Evolutionary conservation across 2,888 invertebrate genomes (phyloP).

Genomic region (Saturnia japonica): DNA sequence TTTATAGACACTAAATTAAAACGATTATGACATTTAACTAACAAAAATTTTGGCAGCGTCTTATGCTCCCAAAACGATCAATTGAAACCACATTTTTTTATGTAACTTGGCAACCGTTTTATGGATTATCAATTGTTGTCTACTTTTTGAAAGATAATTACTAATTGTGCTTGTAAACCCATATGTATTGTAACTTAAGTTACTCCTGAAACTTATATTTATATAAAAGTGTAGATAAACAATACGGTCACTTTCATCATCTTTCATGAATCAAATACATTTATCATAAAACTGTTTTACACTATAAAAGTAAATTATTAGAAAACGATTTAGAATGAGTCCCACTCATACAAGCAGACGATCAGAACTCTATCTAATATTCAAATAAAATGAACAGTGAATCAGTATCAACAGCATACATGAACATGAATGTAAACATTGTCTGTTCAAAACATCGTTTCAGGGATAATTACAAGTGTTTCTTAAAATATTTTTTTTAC

Average conservation of each 20-base stretch:
- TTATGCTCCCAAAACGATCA: neutral
- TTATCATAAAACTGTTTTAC: too few species aligned
- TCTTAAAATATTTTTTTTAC: neutral
- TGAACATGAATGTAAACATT: neutral
- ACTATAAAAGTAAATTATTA: neutral
- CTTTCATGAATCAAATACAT: too few species aligned
- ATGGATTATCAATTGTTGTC: too few species aligned
- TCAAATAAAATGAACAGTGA: neutral
- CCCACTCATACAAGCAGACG: neutral
- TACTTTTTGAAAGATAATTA: neutral
- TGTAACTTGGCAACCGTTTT: neutral
- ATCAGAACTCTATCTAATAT: neutral
- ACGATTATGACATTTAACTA: neutral
- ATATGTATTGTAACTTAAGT: neutral
- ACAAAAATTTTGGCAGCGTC: slow-evolving; percentile 1
- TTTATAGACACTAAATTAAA: slow-evolving; percentile 5
- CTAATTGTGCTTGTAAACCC: too few species aligned
- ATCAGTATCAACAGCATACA: neutral
- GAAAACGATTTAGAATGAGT: neutral
- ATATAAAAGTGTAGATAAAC: neutral
- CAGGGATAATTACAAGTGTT: neutral
- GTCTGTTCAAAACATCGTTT: neutral
- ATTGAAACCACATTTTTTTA: neutral
- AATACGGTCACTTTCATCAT: neutral
- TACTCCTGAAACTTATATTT: neutral